Evolutionary conservation across 2,888 invertebrate species (phyloP).

Genomic region (Siphonodentalium dalli): DNA sequence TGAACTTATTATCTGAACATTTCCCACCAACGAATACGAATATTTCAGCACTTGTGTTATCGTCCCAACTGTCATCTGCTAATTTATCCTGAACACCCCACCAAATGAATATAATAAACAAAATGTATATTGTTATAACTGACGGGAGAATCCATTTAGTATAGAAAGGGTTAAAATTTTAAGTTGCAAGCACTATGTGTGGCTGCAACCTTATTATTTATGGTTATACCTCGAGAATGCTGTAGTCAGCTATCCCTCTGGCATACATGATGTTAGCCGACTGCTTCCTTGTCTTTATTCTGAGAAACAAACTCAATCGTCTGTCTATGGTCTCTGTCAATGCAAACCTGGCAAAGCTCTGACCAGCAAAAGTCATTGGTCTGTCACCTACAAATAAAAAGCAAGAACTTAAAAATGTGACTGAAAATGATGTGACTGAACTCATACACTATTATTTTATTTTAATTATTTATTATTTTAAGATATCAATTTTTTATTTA

Average conservation of each 20-base stretch:
- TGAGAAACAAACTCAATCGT: constrained; percentile 78
- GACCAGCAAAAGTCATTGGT: constrained; percentile 81
- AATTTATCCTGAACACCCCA: too few relatives aligned
- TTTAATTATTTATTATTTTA: too few relatives aligned
- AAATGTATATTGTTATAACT: background rate
- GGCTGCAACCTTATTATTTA: too few relatives aligned
- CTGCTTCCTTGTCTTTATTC: constrained; percentile 82
- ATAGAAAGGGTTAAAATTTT: too few relatives aligned
- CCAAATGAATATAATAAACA: too few relatives aligned
- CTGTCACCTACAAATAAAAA: constrained; percentile 61
- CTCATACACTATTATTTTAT: background rate
- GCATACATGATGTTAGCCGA: constrained; percentile 87
- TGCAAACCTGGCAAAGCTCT: constrained; percentile 81
- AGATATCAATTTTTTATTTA: too few relatives aligned
- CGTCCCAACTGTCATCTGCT: too few relatives aligned
- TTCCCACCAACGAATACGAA: too few relatives aligned
- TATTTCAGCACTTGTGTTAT: too few relatives aligned
- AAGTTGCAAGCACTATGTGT: too few relatives aligned
- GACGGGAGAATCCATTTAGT: background rate
- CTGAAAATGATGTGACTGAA: background rate
- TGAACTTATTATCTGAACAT: too few relatives aligned
- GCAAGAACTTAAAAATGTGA: background rate
- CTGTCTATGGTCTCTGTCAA: constrained; percentile 71
- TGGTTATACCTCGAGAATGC: constrained; percentile 77
- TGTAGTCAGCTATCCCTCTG: constrained; percentile 87